Percentiles rank a stretch among this genome's conserved stretches.
Evolutionary conservation across 2,888 invertebrate species (phyloP).

Genomic region (Phragmatobia fuliginosa): DNA sequence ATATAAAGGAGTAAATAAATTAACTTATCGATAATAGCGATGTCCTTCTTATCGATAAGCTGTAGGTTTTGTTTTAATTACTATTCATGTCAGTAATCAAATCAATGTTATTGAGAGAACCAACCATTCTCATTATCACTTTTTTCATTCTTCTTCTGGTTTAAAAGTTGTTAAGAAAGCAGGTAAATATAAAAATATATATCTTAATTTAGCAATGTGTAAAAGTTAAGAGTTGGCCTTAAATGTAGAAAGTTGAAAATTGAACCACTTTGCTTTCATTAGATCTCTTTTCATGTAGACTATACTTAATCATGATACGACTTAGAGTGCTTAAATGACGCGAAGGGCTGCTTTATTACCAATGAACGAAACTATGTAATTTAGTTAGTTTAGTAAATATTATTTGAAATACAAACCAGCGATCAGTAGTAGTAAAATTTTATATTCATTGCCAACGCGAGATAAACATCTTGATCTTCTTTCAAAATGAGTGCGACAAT

Average conservation of each 20-base stretch:
- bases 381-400: neutral
- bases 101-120: neutral
- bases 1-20: neutral
- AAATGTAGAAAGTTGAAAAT: neutral
- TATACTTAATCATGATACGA: neutral
- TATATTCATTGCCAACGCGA: neutral
- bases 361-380: neutral
- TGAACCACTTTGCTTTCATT: neutral
- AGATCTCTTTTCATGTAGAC: neutral
- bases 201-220: too few species aligned
- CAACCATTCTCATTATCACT: neutral
- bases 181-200: neutral
- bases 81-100: neutral
- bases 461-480: slow-evolving; percentile 2
- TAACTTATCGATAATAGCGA: neutral
- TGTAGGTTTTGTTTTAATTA: neutral
- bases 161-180: too few species aligned
- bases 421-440: neutral
- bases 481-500: slow-evolving; percentile 1
- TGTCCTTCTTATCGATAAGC: neutral
- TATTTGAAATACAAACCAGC: neutral
- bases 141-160: neutral
- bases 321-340: neutral
- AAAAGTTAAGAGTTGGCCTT: neutral
- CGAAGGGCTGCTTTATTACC: neutral